Conservation (phyloP, 2,888 invertebrate genomes). For the Schizotus pectinicornis region DNA sequence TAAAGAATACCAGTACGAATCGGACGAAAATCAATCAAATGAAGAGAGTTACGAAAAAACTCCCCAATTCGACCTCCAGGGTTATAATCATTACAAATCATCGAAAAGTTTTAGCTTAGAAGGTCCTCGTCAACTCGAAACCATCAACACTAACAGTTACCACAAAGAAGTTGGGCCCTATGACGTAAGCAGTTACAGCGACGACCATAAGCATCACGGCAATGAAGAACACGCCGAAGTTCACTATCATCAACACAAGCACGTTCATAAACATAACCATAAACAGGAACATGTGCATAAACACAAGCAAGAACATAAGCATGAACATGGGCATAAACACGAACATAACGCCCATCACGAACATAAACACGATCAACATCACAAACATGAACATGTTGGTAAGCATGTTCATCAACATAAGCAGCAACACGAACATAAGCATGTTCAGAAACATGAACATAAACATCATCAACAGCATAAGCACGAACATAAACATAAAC, state of each 20-base stretch:
- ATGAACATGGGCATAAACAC: slow-evolving; percentile 38
- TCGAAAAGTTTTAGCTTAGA: slow-evolving; percentile 39
- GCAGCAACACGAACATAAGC: slow-evolving; percentile 34
- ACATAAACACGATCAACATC: slow-evolving; percentile 34
- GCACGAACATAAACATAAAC: slow-evolving; percentile 40
- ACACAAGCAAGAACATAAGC: slow-evolving; percentile 45
- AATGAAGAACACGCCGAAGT: slow-evolving; percentile 43
- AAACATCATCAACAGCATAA: slow-evolving; percentile 38
- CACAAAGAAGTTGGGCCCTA: slow-evolving; percentile 45
- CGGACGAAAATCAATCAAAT: slow-evolving; percentile 14
- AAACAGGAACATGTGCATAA: slow-evolving; percentile 49
- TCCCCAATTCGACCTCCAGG: slow-evolving; percentile 30
- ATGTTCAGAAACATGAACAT: slow-evolving; percentile 36
- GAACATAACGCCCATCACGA: slow-evolving; percentile 33
- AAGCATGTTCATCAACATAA: slow-evolving; percentile 34
- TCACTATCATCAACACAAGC: slow-evolving; percentile 44
- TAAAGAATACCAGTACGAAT: slow-evolving; percentile 7
- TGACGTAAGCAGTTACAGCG: slow-evolving; percentile 34
- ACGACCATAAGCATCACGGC: slow-evolving; percentile 24
- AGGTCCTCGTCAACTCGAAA: slow-evolving; percentile 46
- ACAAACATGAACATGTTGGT: slow-evolving; percentile 37
- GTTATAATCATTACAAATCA: slow-evolving; percentile 42
- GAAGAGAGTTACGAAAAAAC: slow-evolving; percentile 19
- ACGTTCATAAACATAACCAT: slow-evolving; percentile 50
- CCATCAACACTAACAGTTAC: slow-evolving; percentile 43